Evolutionary conservation across 2,113 vertebrate genomes (phyloP).

Genomic region (Osmerus eperlanus): DNA sequence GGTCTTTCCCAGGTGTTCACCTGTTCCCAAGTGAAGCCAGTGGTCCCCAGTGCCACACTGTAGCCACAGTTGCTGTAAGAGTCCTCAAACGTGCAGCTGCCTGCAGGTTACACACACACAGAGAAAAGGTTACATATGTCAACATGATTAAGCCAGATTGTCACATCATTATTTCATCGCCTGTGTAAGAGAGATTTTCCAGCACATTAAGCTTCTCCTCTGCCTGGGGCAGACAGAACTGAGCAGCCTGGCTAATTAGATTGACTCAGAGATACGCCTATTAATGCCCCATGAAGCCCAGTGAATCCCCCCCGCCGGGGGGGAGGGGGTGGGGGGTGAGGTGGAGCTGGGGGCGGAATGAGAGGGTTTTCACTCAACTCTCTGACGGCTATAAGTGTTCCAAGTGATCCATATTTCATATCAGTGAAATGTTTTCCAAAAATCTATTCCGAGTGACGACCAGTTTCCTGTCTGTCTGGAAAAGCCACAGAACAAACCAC

Average conservation of each 20-base stretch:
- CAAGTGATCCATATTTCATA: no score
- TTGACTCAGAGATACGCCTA: conserved; percentile 59
- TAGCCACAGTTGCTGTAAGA: conserved; percentile 94
- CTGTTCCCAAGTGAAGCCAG: conserved; percentile 97
- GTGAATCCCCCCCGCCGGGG: no score
- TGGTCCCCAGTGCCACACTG: conserved; percentile 91
- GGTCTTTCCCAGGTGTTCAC: conserved; percentile 96
- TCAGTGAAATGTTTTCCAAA: no score
- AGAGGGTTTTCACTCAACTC: no score
- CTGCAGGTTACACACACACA: conserved; percentile 64
- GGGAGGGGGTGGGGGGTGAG: no score
- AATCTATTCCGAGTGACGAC: no score
- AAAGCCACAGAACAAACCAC: no score
- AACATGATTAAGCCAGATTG: conserved; percentile 65
- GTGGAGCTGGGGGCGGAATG: no score
- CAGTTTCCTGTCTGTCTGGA: no score
- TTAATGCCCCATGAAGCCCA: not conserved
- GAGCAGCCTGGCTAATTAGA: conserved; percentile 59
- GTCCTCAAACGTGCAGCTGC: conserved; percentile 92
- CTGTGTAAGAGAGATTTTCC: conserved; percentile 66
- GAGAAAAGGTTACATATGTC: conserved; percentile 45
- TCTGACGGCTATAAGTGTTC: no score
- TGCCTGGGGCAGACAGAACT: conserved; percentile 54
- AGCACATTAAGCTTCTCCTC: conserved; percentile 68
- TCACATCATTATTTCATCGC: conserved; percentile 68